Percentiles rank a stretch among this genome's conserved stretches.
These are phyloP conservation scores for Lagorchestes hirsutus DNA, from an alignment of 2,797 vertebrate genomes.

Conservation along the genomic window DNA sequence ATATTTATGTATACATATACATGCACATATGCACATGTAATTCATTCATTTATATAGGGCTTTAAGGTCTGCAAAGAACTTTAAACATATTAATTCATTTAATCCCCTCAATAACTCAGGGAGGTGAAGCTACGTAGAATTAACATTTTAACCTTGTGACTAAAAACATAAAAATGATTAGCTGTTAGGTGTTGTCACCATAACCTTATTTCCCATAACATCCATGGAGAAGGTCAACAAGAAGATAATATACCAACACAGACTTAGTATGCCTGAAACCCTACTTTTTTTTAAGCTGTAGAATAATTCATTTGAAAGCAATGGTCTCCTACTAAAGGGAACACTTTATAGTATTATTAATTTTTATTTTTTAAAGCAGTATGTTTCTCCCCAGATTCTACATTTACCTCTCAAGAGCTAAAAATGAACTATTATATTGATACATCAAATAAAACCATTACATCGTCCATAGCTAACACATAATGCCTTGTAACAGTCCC, in stretches of 20 bases:
- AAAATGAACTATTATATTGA: neutral
- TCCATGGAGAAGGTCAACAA: neutral
- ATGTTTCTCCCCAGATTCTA: neutral
- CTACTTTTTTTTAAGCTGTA: neutral
- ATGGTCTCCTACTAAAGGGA: neutral
- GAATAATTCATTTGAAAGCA: neutral
- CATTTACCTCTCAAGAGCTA: neutral
- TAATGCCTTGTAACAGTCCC: conserved; percentile 1
- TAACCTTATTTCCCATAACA: neutral
- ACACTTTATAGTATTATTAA: neutral
- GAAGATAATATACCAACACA: neutral
- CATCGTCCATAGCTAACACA: conserved; percentile 28
- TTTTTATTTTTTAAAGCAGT: neutral
- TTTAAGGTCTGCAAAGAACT: neutral
- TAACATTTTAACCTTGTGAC: neutral
- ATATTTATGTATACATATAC: too few species aligned
- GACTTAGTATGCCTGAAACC: neutral
- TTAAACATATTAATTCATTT: neutral
- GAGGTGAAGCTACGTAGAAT: neutral
- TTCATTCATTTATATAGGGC: neutral
- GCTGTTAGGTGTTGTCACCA: neutral
- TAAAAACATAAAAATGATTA: neutral
- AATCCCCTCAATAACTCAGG: conserved; percentile 15
- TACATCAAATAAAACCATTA: conserved; percentile 37
- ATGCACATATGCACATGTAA: neutral